Conservation (phyloP, 2,113 vertebrate genomes). For the Ellobius talpinus region DNA sequence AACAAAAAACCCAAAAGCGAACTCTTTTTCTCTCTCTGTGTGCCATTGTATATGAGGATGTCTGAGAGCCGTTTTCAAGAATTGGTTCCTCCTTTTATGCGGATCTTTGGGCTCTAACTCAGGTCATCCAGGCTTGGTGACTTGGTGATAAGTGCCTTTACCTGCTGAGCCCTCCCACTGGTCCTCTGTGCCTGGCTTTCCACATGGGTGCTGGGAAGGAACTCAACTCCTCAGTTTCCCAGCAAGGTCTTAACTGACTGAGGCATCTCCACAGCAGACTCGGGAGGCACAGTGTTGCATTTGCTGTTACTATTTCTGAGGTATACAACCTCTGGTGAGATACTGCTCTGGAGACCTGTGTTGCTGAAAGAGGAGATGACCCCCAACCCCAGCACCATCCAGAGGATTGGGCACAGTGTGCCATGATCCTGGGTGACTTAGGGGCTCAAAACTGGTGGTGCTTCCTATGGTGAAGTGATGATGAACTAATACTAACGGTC, state of each 20-base stretch:
- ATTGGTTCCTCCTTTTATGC: background rate
- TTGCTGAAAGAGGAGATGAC: background rate
- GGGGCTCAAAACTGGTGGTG: background rate
- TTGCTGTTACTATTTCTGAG: background rate
- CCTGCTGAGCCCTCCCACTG: background rate
- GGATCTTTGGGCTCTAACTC: background rate
- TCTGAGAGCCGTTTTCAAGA: background rate
- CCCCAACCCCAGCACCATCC: background rate
- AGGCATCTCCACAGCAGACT: background rate
- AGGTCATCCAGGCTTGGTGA: background rate
- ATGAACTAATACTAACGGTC: background rate
- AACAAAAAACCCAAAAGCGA: background rate
- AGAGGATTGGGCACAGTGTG: background rate
- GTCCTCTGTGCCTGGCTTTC: background rate
- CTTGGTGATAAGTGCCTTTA: background rate
- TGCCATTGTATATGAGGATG: background rate
- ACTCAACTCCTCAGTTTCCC: too few relatives aligned
- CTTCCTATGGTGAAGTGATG: background rate
- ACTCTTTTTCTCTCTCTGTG: too few relatives aligned
- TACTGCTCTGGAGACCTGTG: background rate
- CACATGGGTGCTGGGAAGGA: background rate
- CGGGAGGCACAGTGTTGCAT: background rate
- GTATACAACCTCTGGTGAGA: background rate
- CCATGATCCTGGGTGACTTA: background rate
- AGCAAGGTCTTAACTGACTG: background rate